These are phyloP conservation scores for Clarias magur DNA, from an alignment of 2,113 vertebrate genomes.

Conservation along the genomic window DNA sequence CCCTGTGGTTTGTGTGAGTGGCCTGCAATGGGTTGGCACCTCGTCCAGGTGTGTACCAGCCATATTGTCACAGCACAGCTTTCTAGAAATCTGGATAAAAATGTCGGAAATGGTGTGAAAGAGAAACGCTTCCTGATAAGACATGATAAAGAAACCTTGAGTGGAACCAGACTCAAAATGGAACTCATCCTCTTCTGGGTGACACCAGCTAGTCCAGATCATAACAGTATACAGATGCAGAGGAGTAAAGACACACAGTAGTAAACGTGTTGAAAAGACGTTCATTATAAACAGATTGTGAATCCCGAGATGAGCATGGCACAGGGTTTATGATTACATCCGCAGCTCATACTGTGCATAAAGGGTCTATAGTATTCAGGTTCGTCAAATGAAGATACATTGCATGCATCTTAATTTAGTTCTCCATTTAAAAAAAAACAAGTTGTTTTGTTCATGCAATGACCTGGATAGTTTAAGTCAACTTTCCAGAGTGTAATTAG, in stretches of 20 bases:
- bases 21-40: too few relatives aligned
- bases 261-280: neutral
- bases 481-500: neutral
- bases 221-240: too few relatives aligned
- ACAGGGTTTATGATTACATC: neutral
- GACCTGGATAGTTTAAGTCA: neutral
- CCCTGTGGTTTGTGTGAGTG: too few relatives aligned
- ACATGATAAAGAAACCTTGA: neutral
- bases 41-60: too few relatives aligned
- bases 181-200: neutral
- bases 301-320: neutral
- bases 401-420: neutral
- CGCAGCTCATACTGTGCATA: neutral
- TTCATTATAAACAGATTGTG: neutral
- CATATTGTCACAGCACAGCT: neutral
- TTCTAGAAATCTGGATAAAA: neutral
- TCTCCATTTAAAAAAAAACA: neutral
- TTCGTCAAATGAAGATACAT: neutral
- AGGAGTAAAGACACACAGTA: neutral
- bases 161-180: neutral
- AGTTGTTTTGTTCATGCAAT: neutral
- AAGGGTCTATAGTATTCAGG: neutral
- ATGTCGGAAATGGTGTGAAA: neutral
- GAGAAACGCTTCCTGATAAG: neutral
- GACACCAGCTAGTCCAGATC: neutral